Percentiles rank a stretch among this genome's conserved stretches.
Conservation (phyloP, 2,888 invertebrate genomes). For the Athalia cordata region DNA sequence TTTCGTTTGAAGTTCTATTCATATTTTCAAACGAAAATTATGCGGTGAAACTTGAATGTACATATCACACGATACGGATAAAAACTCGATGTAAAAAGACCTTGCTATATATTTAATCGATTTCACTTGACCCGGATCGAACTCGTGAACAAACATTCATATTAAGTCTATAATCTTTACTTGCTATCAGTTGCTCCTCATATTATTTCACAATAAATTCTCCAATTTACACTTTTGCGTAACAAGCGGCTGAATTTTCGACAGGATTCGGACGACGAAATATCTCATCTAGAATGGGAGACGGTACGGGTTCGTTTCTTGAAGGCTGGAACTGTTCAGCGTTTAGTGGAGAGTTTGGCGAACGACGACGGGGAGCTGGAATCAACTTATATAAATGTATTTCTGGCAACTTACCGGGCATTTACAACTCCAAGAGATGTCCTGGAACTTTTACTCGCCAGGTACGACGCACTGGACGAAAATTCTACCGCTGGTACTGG, state of each 20-base stretch:
- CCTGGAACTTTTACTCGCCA: constrained; percentile 85
- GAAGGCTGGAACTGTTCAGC: constrained; percentile 95
- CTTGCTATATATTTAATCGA: constrained; percentile 2
- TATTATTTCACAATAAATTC: too few relatives aligned
- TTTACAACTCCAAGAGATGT: constrained; percentile 93
- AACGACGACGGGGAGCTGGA: constrained; percentile 97
- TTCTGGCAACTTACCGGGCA: constrained; percentile 94
- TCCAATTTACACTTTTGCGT: too few relatives aligned
- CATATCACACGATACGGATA: too few relatives aligned
- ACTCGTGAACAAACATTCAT: background rate
- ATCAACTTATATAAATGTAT: constrained; percentile 98
- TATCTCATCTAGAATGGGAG: constrained; percentile 99
- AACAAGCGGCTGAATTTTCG: constrained; percentile 55
- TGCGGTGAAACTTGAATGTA: too few relatives aligned
- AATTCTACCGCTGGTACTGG: constrained; percentile 77
- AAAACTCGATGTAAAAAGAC: too few relatives aligned
- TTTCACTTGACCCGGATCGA: constrained; percentile 28
- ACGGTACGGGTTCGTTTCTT: constrained; percentile 95
- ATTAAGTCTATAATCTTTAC: background rate
- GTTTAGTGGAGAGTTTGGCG: constrained; percentile 94
- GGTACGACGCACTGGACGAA: constrained; percentile 83
- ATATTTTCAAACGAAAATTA: too few relatives aligned
- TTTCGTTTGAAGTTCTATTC: too few relatives aligned
- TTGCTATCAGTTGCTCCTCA: background rate
- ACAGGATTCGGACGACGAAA: constrained; percentile 92